phyloP scores from a whole-genome alignment of 2,797 vertebrate species.

The Tauraco hartlaubi region DNA sequence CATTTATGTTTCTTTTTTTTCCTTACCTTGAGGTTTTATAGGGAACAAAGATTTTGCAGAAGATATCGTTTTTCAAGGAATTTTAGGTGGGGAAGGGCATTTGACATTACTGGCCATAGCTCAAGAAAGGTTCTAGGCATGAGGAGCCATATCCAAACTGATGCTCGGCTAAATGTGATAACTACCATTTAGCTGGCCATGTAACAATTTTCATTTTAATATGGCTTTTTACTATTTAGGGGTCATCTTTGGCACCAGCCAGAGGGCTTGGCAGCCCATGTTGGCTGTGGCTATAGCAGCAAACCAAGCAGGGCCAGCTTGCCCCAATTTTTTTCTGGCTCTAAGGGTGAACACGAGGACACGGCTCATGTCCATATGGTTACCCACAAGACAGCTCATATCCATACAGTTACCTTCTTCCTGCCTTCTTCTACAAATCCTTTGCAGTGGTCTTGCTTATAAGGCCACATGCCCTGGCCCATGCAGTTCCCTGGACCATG shows the following conservation, averaged over 20 bases:
- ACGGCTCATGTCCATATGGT: neutral
- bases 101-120: neutral
- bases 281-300: neutral
- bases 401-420: neutral
- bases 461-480: neutral
- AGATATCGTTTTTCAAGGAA: neutral
- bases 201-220: neutral
- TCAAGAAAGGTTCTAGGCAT: neutral
- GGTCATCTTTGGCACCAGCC: neutral
- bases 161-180: neutral
- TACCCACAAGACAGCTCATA: neutral
- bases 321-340: neutral
- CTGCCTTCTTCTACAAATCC: neutral
- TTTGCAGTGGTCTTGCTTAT: neutral
- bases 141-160: neutral
- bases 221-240: neutral
- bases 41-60: neutral
- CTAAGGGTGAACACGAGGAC: neutral
- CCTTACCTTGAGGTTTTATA: neutral
- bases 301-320: neutral
- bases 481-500: neutral
- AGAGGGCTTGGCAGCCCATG: neutral
- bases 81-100: neutral
- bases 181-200: neutral
- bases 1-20: neutral